Evolutionary conservation across 2,888 invertebrate species (phyloP).

Genomic region (Drepana falcataria): DNA sequence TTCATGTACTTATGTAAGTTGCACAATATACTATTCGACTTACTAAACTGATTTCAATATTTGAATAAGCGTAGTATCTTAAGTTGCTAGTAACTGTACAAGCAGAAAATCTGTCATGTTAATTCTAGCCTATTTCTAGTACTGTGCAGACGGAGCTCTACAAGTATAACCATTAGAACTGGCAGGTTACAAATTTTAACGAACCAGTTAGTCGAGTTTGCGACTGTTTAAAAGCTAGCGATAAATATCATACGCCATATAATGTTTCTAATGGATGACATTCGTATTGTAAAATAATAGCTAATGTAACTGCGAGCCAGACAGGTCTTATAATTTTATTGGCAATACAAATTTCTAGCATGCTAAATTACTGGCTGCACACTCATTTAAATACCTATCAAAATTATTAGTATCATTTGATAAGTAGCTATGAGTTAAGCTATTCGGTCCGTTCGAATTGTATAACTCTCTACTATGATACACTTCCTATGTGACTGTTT

Average conservation of each 20-base stretch:
- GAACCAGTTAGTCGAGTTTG: constrained; percentile 37
- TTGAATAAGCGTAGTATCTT: too few species aligned
- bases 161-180: constrained; percentile 21
- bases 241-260: not conserved
- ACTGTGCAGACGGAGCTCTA: constrained; percentile 27
- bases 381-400: too few species aligned
- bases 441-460: too few species aligned
- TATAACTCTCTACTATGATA: too few species aligned
- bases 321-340: constrained; percentile 3
- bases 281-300: constrained; percentile 16
- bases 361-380: not conserved
- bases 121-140: constrained; percentile 19
- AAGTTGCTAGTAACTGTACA: not conserved
- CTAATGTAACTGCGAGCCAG: constrained; percentile 3
- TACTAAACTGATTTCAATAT: too few species aligned
- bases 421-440: too few species aligned
- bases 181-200: constrained; percentile 28
- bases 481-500: too few species aligned
- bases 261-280: constrained; percentile 6
- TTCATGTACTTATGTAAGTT: too few species aligned
- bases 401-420: too few species aligned
- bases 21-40: too few species aligned
- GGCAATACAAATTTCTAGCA: constrained; percentile 1
- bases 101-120: constrained; percentile 22
- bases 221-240: constrained; percentile 23